phyloP scores from a whole-genome alignment of 2,113 vertebrate genomes.

The Embiotoca jacksoni region DNA sequence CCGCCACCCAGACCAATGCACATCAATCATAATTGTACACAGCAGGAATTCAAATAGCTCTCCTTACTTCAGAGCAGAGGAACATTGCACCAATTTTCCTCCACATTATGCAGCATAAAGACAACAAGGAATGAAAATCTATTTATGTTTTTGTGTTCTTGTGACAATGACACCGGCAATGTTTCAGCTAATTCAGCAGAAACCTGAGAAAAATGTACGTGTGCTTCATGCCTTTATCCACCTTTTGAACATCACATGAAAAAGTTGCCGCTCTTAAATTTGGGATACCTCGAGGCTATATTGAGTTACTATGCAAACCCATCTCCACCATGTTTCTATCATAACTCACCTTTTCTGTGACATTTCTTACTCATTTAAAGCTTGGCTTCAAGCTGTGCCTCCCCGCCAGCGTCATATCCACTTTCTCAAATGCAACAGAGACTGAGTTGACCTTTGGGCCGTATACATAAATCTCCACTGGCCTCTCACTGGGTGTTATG shows the following conservation, averaged over 20 bases:
- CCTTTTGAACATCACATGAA: slow-evolving; percentile 12
- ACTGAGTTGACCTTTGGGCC: slow-evolving; percentile 56
- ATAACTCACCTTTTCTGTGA: slow-evolving; percentile 57
- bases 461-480: slow-evolving; percentile 57
- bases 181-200: slow-evolving; percentile 33
- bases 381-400: slow-evolving; percentile 49
- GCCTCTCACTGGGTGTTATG: slow-evolving; percentile 24
- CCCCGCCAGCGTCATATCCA: slow-evolving; percentile 37
- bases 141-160: slow-evolving; percentile 45
- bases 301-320: slow-evolving; percentile 44
- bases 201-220: slow-evolving; percentile 33
- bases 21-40: slow-evolving; percentile 80
- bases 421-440: slow-evolving; percentile 63
- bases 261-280: slow-evolving; percentile 24
- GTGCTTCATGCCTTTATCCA: slow-evolving; percentile 30
- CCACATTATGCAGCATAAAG: slow-evolving; percentile 43
- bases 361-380: slow-evolving; percentile 60
- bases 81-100: slow-evolving; percentile 56
- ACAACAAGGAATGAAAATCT: slow-evolving; percentile 58
- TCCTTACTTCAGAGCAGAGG: slow-evolving; percentile 61
- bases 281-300: slow-evolving; percentile 19
- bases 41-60: slow-evolving; percentile 74
- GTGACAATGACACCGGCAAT: slow-evolving; percentile 39
- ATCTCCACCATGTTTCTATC: slow-evolving; percentile 19
- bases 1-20: slow-evolving; percentile 67